Conservation (phyloP, 2,113 vertebrate species). For the Dasyornis broadbenti region DNA sequence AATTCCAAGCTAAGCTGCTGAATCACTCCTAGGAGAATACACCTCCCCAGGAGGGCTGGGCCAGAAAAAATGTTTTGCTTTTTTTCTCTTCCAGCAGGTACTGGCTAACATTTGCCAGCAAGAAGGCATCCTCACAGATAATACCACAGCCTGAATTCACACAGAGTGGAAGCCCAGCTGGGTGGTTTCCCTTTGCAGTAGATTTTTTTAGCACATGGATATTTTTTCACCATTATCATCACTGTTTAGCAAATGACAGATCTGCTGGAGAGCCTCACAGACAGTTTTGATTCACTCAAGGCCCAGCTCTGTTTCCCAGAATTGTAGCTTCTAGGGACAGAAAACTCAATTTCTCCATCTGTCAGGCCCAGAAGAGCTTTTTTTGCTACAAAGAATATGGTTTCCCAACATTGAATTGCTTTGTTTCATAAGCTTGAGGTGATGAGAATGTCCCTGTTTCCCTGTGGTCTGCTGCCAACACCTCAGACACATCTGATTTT, state of each 20-base stretch:
- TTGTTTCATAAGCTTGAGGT: not conserved
- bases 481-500: not conserved
- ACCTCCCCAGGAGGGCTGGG: not conserved
- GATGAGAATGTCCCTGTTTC: not conserved
- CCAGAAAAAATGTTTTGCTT: not conserved
- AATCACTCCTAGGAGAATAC: not conserved
- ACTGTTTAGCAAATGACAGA: constrained; percentile 15
- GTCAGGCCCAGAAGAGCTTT: not conserved
- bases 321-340: not conserved
- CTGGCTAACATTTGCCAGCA: not conserved
- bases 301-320: not conserved
- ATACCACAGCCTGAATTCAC: not conserved
- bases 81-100: constrained; percentile 1
- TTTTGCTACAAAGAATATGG: not conserved
- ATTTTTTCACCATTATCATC: constrained; percentile 44
- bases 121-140: not conserved
- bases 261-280: constrained; percentile 1
- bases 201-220: constrained; percentile 16
- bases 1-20: not conserved
- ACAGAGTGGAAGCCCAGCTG: constrained; percentile 17
- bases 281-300: not conserved
- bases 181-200: constrained; percentile 28
- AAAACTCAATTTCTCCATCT: constrained; percentile 26
- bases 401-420: not conserved
- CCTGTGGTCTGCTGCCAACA: not conserved